phyloP scores from a whole-genome alignment of 2,113 vertebrate species.

The Chaetodon auriga region DNA sequence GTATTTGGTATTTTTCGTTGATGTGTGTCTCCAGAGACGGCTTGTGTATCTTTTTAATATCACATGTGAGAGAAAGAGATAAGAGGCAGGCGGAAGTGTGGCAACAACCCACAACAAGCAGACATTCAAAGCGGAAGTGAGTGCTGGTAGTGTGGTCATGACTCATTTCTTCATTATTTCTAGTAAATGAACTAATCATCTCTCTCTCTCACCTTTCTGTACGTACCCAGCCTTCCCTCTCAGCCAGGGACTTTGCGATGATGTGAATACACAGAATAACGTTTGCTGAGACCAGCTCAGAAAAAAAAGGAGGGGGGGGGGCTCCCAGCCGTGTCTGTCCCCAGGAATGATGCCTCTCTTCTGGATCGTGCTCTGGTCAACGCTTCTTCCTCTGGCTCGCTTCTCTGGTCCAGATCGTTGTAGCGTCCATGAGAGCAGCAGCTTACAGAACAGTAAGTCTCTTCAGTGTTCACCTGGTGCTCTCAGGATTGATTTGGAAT shows the following conservation, averaged over 20 bases:
- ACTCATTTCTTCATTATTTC: conserved; percentile 66
- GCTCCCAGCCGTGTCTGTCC: no score
- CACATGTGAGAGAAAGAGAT: conserved; percentile 52
- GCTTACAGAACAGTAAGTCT: conserved; percentile 51
- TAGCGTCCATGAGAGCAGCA: background rate
- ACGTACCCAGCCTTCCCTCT: background rate
- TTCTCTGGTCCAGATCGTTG: conserved; percentile 33
- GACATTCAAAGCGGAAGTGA: conserved; percentile 58
- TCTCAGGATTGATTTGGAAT: background rate
- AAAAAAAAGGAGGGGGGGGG: background rate
- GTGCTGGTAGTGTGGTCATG: conserved; percentile 27
- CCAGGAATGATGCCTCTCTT: conserved; percentile 48
- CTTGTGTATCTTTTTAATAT: background rate
- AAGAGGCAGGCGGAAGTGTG: conserved; percentile 54
- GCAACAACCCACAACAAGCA: conserved; percentile 48
- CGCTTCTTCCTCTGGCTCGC: conserved; percentile 25
- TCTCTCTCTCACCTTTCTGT: background rate
- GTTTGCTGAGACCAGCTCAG: background rate
- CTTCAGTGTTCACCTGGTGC: no score
- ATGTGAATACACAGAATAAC: background rate
- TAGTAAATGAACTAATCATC: conserved; percentile 47
- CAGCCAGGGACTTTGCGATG: background rate
- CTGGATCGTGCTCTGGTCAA: conserved; percentile 38
- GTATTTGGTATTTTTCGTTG: background rate
- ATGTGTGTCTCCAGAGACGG: background rate